Evolutionary conservation across 2,888 invertebrate genomes (phyloP).

Genomic region (Bimastos eiseni): DNA sequence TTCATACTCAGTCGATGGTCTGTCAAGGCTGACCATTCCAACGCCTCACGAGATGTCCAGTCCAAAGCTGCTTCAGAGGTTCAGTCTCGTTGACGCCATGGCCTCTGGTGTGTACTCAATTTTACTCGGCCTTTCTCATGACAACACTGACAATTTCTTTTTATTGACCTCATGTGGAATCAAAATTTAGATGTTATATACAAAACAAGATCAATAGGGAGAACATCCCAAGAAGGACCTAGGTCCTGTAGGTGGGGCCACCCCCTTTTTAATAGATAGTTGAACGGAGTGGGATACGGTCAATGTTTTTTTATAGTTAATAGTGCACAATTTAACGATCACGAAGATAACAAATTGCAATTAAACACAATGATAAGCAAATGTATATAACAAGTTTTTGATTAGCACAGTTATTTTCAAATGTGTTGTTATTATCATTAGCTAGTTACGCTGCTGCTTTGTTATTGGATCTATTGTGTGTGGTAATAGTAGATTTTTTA

Average conservation of each 20-base stretch:
- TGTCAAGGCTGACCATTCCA: neutral
- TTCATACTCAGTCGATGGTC: neutral
- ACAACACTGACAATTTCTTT: neutral
- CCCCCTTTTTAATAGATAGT: too few species aligned
- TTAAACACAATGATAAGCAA: too few species aligned
- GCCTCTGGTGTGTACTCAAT: neutral
- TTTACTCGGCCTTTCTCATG: neutral
- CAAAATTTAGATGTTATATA: too few species aligned
- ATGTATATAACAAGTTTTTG: too few species aligned
- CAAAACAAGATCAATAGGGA: too few species aligned
- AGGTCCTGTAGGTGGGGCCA: too few species aligned
- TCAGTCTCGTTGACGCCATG: constrained; percentile 16
- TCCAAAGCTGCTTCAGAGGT: constrained; percentile 23
- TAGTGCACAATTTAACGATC: too few species aligned
- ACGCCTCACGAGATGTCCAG: constrained; percentile 18
- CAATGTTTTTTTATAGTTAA: too few species aligned
- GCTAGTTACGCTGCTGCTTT: neutral
- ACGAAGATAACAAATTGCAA: too few species aligned
- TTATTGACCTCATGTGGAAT: neutral
- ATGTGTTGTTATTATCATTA: neutral
- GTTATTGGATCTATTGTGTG: neutral
- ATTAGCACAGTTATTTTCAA: too few species aligned
- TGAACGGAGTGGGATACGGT: too few species aligned
- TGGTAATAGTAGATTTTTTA: neutral
- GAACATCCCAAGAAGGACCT: too few species aligned